Percentiles rank a stretch among this genome's conserved stretches.
phyloP scores from a whole-genome alignment of 2,888 invertebrate genomes.

The Sarcophaga rosellei region DNA sequence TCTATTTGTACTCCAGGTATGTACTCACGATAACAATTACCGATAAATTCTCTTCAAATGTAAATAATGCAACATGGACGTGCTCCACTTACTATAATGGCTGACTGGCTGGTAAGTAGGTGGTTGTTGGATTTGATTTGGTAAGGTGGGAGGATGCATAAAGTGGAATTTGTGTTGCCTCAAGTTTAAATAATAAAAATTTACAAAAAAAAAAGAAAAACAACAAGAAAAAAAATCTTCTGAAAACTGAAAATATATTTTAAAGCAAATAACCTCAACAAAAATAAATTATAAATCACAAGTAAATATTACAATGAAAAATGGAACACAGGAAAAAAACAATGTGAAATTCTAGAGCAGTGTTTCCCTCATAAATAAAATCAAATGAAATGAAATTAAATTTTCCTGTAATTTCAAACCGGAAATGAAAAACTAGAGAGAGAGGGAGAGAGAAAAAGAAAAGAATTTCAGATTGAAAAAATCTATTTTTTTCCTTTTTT shows the following conservation, averaged over 20 bases:
- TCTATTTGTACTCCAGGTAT: conserved; percentile 29
- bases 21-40: conserved; percentile 60
- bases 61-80: conserved; percentile 67
- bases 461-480: conserved; percentile 35
- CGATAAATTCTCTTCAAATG: conserved; percentile 57
- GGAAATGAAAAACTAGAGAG: conserved; percentile 26
- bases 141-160: background rate
- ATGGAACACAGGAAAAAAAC: background rate
- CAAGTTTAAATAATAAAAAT: background rate
- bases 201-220: conserved; percentile 1
- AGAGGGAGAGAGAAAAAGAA: background rate
- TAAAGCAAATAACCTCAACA: conserved; percentile 36
- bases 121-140: background rate
- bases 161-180: background rate
- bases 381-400: conserved; percentile 22
- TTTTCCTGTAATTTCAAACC: conserved; percentile 44
- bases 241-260: conserved; percentile 52
- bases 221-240: conserved; percentile 26
- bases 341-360: background rate
- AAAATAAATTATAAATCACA: conserved; percentile 51
- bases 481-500: conserved; percentile 7
- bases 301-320: background rate
- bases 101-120: background rate
- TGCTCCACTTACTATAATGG: conserved; percentile 60
- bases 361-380: conserved; percentile 5